Base-by-base conservation (phyloP, 2,113 vertebrate genomes). In the Channa argus region DNA sequence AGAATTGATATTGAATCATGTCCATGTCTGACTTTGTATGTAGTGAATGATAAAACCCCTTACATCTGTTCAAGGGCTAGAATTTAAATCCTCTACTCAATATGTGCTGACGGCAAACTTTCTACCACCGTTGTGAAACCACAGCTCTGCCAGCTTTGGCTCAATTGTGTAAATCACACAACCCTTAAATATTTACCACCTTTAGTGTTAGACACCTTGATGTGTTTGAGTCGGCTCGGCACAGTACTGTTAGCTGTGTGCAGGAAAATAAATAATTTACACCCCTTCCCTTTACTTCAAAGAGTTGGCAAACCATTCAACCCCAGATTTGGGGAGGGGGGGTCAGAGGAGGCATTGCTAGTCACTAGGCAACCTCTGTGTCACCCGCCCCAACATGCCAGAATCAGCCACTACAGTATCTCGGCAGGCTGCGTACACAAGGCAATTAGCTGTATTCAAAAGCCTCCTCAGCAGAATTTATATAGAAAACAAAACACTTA, bases 241-340 rank as follows among this genome's bases (percentile, higher is more conserved):
- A 36, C 81, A 89, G 83, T 87, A 80, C 82, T 89, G 88, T 91
- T 87, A 85, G 82, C 89, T 88, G 85, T 72, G 83, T 62, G 83
- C 88, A 74, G 87, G 62, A 73, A 92, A 90, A 92, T 93, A 84
- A 92, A 93, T 93, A 84, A 93, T 94, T 94, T 89, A 94, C 85
- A 86, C 75, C 77, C 87, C 77, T 55, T 84, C 84, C 80, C 77
- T 85, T 85, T 58, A 90, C 93, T 94, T 94, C 91, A 93, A 94
- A 93, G 90, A 77, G 68, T 80, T 86, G 88, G 86, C 83, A 92
- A 86, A 85, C 80, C 85, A 88, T 86, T 89, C 89, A 91, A 90
- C 68, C 74, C 52, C 80, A 86, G 85, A 85, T 90, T 89, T 82
- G 45, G 71, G 63, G 49, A 41, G 24, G 68, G 60, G 60, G 14